Conservation (phyloP, 2,113 vertebrate genomes). For the Lepus timidus region DNA sequence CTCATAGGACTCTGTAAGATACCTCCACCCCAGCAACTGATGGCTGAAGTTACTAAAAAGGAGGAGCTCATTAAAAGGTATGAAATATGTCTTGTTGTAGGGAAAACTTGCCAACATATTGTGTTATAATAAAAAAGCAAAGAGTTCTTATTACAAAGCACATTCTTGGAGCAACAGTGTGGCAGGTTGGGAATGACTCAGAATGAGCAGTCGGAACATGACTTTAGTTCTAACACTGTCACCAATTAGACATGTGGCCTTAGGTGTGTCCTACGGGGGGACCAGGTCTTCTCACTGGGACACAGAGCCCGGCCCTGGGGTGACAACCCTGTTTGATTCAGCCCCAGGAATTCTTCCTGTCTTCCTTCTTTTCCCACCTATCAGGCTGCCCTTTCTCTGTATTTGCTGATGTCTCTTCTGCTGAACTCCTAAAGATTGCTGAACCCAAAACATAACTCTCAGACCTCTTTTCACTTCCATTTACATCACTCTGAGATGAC, state of each 20-base stretch:
- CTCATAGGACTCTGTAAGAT: slow-evolving; percentile 84
- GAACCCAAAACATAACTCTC: neutral
- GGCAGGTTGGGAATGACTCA: neutral
- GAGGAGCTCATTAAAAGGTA: slow-evolving; percentile 80
- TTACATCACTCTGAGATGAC: neutral
- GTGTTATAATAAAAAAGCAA: neutral
- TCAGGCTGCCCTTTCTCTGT: neutral
- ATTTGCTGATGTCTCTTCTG: neutral
- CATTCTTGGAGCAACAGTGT: neutral
- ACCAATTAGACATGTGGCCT: neutral
- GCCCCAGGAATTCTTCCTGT: neutral
- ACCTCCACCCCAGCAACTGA: slow-evolving; percentile 83
- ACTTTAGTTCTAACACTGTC: neutral
- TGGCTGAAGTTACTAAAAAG: slow-evolving; percentile 80
- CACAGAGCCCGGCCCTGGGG: neutral
- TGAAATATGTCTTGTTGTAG: neutral
- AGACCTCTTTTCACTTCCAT: neutral
- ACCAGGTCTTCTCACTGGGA: too few species aligned
- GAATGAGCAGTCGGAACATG: neutral
- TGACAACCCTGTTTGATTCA: neutral
- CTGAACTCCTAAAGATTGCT: neutral
- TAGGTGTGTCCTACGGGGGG: accelerated
- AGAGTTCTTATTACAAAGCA: neutral
- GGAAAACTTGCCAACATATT: neutral
- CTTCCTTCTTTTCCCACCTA: neutral